These are phyloP conservation scores for Melieria picta DNA, from an alignment of 2,888 invertebrate species.

Conservation along the genomic window DNA sequence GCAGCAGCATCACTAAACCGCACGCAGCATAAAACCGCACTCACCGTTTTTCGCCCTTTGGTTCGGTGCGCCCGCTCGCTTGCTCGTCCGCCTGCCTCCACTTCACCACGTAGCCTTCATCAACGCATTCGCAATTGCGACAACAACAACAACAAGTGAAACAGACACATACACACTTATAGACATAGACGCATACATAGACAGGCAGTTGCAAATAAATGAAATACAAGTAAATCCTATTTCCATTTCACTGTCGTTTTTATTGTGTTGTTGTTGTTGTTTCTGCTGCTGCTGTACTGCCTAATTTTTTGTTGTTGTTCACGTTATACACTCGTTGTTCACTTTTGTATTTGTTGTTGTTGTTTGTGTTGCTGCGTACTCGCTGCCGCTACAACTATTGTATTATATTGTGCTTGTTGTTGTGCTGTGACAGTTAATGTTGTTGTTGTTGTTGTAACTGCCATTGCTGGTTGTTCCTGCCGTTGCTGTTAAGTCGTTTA, in stretches of 20 bases:
- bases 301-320: no score
- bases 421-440: slow-evolving; percentile 48
- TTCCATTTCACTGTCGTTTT: slow-evolving; percentile 48
- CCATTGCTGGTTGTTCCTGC: neutral
- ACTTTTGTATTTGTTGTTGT: no score
- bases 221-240: slow-evolving; percentile 58
- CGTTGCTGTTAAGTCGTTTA: slow-evolving; percentile 22
- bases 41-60: slow-evolving; percentile 2
- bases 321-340: no score
- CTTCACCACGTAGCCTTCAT: no score
- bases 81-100: no score
- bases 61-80: neutral
- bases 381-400: no score
- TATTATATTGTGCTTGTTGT: neutral
- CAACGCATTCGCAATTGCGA: no score
- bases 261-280: neutral
- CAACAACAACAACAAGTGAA: no score
- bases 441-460: slow-evolving; percentile 40
- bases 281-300: no score
- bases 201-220: slow-evolving; percentile 42
- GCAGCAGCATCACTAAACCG: neutral
- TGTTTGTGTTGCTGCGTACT: no score
- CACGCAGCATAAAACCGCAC: neutral
- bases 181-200: neutral
- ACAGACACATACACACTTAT: no score